A percentile compares a stretch with the other conserved stretches of the same genome.
Conservation (phyloP, 1,140 invertebrate genomes). For the Cherax destructor region DNA sequence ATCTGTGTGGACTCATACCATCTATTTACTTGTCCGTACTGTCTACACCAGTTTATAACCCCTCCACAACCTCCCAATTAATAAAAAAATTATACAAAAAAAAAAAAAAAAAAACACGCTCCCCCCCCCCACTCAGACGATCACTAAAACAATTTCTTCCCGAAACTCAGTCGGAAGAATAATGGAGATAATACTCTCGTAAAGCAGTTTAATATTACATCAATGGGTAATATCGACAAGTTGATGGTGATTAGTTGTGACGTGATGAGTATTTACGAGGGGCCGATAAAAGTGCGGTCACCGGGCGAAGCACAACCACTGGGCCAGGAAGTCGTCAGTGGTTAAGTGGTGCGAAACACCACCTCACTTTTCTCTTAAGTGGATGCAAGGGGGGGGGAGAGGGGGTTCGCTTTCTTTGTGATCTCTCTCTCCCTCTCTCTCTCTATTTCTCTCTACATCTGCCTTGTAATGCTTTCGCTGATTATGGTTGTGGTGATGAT, state of each 20-base stretch:
- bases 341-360: no score
- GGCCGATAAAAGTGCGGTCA: slow-evolving; percentile 7
- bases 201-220: slow-evolving; percentile 9
- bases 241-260: slow-evolving; percentile 23
- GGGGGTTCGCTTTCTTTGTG: background rate
- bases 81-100: background rate
- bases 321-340: background rate
- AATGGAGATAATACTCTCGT: slow-evolving; percentile 25
- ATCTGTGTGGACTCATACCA: no score
- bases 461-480: no score
- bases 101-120: background rate
- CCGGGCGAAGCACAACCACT: slow-evolving; percentile 9
- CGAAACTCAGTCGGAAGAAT: background rate
- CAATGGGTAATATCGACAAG: slow-evolving; percentile 11
- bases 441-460: no score
- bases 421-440: no score
- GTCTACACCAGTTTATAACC: no score
- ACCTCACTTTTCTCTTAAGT: background rate
- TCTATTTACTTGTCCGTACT: no score
- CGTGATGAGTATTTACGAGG: slow-evolving; percentile 27
- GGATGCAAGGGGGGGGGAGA: background rate
- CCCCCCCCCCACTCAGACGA: no score
- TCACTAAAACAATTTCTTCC: background rate
- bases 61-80: no score
- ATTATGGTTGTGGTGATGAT: no score